These are phyloP conservation scores for Abscondita cerata DNA, from an alignment of 2,888 invertebrate genomes.

Conservation along the genomic window DNA sequence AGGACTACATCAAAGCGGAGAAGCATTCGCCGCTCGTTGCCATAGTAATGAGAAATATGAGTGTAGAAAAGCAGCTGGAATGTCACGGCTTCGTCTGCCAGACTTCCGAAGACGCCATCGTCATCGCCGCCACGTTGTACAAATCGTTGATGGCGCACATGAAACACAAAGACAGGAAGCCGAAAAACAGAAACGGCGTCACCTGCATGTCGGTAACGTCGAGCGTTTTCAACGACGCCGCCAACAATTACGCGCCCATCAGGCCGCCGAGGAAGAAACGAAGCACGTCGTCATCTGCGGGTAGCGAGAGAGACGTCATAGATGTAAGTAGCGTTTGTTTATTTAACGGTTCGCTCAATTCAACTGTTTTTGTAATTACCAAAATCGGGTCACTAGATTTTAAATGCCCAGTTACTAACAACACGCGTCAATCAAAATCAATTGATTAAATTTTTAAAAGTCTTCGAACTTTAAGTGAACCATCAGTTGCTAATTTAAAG, in stretches of 20 bases:
- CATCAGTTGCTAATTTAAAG: too few relatives aligned
- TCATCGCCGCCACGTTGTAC: constrained; percentile 89
- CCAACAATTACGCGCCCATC: constrained; percentile 32
- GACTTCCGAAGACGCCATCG: constrained; percentile 89
- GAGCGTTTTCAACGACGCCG: constrained; percentile 58
- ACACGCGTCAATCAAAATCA: too few relatives aligned
- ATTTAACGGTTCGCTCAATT: not conserved
- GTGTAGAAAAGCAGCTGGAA: constrained; percentile 79
- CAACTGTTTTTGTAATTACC: constrained; percentile 6
- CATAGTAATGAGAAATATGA: constrained; percentile 85
- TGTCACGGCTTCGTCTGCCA: constrained; percentile 92
- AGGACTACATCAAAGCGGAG: constrained; percentile 64
- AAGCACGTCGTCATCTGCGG: constrained; percentile 67
- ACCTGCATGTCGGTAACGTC: constrained; percentile 79
- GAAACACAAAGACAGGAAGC: constrained; percentile 68
- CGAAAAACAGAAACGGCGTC: constrained; percentile 75
- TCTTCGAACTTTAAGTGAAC: too few relatives aligned
- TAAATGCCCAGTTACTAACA: too few relatives aligned
- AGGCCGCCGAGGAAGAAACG: constrained; percentile 73
- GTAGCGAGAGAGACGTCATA: constrained; percentile 65
- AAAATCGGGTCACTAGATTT: too few relatives aligned
- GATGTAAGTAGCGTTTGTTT: constrained; percentile 19
- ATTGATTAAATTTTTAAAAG: too few relatives aligned
- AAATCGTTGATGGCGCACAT: constrained; percentile 86
- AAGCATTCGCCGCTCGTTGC: constrained; percentile 86